Conservation (phyloP, 1,140 invertebrate species). For the Euura lappo region DNA sequence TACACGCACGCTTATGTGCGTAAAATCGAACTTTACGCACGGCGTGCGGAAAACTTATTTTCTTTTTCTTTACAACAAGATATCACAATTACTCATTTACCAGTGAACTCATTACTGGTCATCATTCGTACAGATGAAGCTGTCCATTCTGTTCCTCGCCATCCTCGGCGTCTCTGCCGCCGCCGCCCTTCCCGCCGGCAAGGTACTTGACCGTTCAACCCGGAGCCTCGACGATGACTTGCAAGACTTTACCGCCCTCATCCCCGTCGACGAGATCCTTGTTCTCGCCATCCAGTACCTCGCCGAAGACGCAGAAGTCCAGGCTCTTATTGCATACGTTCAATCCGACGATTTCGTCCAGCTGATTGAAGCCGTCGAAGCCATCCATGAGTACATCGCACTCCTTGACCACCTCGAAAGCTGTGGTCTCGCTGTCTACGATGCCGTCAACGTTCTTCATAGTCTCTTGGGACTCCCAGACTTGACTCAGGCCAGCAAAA, state of each 20-base stretch:
- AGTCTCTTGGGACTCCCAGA: constrained; percentile 27
- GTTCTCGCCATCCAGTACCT: constrained; percentile 33
- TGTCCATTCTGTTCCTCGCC: not conserved
- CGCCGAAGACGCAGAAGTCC: constrained; percentile 33
- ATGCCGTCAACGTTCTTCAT: constrained; percentile 31
- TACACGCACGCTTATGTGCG: too few species aligned
- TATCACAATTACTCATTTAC: too few species aligned
- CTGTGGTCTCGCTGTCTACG: constrained; percentile 26
- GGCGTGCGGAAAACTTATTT: not conserved
- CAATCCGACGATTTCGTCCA: constrained; percentile 28
- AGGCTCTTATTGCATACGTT: constrained; percentile 29
- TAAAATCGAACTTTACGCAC: not conserved
- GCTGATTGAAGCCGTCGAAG: constrained; percentile 27
- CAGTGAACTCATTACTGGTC: not conserved
- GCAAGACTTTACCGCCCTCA: constrained; percentile 27
- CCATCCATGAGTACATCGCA: constrained; percentile 23
- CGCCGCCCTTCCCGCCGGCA: constrained; percentile 3
- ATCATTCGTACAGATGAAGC: not conserved
- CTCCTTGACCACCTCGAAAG: constrained; percentile 27
- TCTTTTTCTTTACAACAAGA: not conserved
- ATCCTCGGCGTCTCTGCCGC: not conserved
- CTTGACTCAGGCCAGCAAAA: not conserved
- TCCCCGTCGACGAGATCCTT: constrained; percentile 28
- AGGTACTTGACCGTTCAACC: not conserved
- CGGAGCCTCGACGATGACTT: constrained; percentile 24